These are phyloP conservation scores for Pao palembangensis DNA, from an alignment of 2,113 vertebrate species.

Conservation along the genomic window DNA sequence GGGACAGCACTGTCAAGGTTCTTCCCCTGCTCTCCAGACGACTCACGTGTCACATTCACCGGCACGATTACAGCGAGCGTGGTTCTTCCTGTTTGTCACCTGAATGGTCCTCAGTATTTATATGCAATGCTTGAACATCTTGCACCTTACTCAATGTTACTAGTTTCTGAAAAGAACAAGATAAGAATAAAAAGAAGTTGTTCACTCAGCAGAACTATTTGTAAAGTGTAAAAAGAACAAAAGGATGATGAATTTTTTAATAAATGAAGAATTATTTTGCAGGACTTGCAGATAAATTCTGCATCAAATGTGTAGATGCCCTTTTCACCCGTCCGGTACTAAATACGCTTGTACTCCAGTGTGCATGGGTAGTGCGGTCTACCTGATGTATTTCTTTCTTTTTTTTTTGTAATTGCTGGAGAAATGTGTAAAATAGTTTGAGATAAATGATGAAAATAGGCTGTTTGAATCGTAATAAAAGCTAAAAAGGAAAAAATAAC, in stretches of 20 bases:
- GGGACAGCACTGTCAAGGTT: conserved; percentile 10
- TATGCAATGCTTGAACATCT: conserved; percentile 43
- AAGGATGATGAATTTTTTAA: conserved; percentile 48
- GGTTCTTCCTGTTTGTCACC: neutral
- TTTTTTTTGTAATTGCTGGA: conserved; percentile 76
- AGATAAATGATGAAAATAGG: conserved; percentile 46
- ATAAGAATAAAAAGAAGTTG: conserved; percentile 49
- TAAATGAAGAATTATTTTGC: conserved; percentile 57
- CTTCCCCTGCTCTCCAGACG: conserved; percentile 4
- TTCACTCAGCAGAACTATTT: conserved; percentile 63
- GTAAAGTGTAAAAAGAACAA: conserved; percentile 74
- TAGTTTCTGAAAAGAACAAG: conserved; percentile 28
- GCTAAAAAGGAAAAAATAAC: conserved; percentile 9
- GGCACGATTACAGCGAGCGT: neutral
- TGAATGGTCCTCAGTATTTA: conserved; percentile 51
- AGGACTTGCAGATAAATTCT: conserved; percentile 57
- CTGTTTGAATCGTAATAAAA: conserved; percentile 78
- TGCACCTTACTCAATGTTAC: conserved; percentile 57
- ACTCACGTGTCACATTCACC: conserved; percentile 15
- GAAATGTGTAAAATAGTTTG: conserved; percentile 81
- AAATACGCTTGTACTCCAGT: conserved; percentile 29
- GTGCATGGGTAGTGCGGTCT: conserved; percentile 59
- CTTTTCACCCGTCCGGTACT: conserved; percentile 56
- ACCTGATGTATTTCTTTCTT: conserved; percentile 72
- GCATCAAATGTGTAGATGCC: conserved; percentile 77